phyloP scores from a whole-genome alignment of 30 jellyfish, hydroid and myxozoan genomes.

The Aurelia aurita complex sp. Pacific region DNA sequence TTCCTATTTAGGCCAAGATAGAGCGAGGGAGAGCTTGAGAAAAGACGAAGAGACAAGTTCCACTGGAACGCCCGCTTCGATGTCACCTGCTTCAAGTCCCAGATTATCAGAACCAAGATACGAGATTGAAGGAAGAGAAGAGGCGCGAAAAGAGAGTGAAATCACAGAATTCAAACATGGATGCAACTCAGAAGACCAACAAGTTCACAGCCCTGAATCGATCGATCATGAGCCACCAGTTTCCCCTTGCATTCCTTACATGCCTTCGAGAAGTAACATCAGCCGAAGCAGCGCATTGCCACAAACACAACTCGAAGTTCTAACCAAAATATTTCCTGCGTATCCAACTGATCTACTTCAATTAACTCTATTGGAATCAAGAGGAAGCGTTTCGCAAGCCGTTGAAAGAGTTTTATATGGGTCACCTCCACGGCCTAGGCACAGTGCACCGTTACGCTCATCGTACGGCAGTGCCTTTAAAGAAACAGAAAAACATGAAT shows the following conservation, averaged over 20 bases:
- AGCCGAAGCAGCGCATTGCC: conserved; percentile 30
- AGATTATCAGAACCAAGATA: background rate
- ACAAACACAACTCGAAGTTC: conserved; percentile 51
- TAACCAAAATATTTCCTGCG: conserved; percentile 53
- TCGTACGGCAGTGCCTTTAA: conserved; percentile 45
- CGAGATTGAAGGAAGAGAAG: background rate
- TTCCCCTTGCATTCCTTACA: conserved; percentile 51
- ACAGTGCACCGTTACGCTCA: conserved; percentile 29
- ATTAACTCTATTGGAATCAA: conserved; percentile 59
- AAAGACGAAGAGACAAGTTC: conserved; percentile 70
- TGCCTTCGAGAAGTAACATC: conserved; percentile 22
- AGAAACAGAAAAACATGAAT: conserved; percentile 54
- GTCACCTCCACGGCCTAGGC: conserved; percentile 19
- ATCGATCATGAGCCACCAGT: conserved; percentile 19
- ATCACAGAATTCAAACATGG: background rate
- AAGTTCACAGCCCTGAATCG: conserved; percentile 16
- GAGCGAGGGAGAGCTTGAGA: conserved; percentile 18
- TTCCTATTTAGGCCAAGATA: conserved; percentile 9
- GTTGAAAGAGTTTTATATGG: conserved; percentile 58
- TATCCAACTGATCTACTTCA: conserved; percentile 67
- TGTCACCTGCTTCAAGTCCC: conserved; percentile 61
- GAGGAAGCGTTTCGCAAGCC: conserved; percentile 73
- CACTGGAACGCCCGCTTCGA: conserved; percentile 90
- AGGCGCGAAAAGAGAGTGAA: background rate
- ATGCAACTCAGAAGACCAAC: conserved; percentile 1